phyloP scores from a whole-genome alignment of 2,797 vertebrate species.

The Eulemur coronatus region DNA sequence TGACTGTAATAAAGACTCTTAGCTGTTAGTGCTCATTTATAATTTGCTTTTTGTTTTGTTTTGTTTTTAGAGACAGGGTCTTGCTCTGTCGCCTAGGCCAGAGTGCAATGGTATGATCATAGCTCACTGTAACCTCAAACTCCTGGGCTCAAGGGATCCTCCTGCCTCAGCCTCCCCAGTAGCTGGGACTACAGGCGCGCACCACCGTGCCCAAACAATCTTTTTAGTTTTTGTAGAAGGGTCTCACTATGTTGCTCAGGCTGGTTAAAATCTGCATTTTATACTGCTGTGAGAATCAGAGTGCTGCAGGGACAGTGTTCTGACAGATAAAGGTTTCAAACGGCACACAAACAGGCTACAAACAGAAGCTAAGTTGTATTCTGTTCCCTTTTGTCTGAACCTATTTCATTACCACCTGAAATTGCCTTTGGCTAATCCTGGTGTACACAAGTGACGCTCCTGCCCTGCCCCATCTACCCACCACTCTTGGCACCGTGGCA shows the following conservation, averaged over 20 bases:
- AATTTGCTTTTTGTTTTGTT: background rate
- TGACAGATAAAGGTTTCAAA: background rate
- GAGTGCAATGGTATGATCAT: background rate
- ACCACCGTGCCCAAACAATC: background rate
- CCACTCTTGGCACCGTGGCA: background rate
- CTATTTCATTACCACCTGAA: background rate
- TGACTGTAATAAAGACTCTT: background rate
- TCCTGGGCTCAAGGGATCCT: background rate
- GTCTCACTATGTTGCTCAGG: background rate
- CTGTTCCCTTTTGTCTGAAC: background rate
- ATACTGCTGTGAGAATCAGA: background rate
- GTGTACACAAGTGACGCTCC: background rate
- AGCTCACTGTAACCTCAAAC: background rate
- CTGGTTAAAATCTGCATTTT: background rate
- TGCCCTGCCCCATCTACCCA: background rate
- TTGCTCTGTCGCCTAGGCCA: background rate
- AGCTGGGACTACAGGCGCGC: background rate
- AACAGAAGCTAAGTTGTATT: background rate
- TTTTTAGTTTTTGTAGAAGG: background rate
- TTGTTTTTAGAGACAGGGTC: background rate
- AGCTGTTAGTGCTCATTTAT: background rate
- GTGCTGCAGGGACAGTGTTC: background rate
- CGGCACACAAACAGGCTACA: background rate
- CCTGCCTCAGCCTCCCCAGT: background rate
- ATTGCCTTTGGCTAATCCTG: too few relatives aligned